These are phyloP conservation scores for Larimichthys polyactis DNA, from an alignment of 2,113 vertebrate species.

Conservation along the genomic window DNA sequence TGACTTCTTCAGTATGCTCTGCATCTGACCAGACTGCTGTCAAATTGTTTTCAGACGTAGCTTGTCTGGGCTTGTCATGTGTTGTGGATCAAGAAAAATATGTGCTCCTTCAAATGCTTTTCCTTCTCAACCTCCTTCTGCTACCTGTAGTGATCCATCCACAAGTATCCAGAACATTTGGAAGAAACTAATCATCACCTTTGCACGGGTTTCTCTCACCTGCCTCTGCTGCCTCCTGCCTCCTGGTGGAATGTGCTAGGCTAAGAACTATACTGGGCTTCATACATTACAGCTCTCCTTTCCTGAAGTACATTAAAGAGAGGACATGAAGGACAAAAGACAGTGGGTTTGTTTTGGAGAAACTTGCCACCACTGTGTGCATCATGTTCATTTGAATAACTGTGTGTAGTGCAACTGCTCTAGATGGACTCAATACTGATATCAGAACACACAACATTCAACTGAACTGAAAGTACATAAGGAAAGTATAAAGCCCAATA, in stretches of 20 bases:
- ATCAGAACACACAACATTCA: not conserved
- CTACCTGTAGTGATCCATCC: constrained; percentile 41
- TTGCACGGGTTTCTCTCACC: constrained; percentile 67
- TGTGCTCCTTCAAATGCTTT: constrained; percentile 1
- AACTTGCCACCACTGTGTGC: not conserved
- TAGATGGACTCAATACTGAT: not conserved
- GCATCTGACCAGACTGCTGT: not conserved
- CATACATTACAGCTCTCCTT: constrained; percentile 9
- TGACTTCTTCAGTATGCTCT: not conserved
- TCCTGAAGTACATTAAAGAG: constrained; percentile 26
- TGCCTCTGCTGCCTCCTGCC: constrained; percentile 64
- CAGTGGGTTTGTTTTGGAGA: constrained; percentile 21
- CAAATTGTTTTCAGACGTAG: not conserved
- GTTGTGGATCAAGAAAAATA: constrained; percentile 18
- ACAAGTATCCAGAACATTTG: constrained; percentile 52
- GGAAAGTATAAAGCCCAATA: not conserved
- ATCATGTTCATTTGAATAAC: constrained; percentile 8
- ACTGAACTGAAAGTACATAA: not conserved
- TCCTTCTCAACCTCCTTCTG: constrained; percentile 1
- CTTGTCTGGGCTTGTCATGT: not conserved
- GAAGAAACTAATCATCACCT: constrained; percentile 70
- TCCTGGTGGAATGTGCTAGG: constrained; percentile 49
- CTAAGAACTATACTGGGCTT: constrained; percentile 28
- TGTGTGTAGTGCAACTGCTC: not conserved
- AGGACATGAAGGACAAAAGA: constrained; percentile 26